Evolutionary conservation across 1,140 invertebrate genomes (phyloP).

Genomic region (Aphelenchoides fujianensis): DNA sequence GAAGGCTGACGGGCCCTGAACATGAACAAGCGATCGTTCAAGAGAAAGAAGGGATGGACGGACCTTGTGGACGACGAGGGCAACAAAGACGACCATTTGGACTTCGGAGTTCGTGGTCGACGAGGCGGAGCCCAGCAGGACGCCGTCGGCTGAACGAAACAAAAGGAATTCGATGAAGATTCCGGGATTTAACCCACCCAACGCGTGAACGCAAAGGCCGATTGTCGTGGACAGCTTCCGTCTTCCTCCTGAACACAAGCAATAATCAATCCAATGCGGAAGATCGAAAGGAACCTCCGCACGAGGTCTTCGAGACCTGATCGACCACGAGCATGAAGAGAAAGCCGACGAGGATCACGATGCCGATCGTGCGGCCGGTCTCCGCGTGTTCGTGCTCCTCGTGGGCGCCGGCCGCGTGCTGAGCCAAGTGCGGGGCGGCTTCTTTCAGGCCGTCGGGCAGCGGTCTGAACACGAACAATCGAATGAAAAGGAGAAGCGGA

Average conservation of each 20-base stretch:
- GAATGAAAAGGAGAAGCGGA: conserved; percentile 18
- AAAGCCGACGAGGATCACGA: conserved; percentile 80
- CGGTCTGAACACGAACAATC: conserved; percentile 22
- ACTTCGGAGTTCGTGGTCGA: conserved; percentile 89
- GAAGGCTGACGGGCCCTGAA: conserved; percentile 89
- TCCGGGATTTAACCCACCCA: conserved; percentile 67
- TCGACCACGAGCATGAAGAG: conserved; percentile 96
- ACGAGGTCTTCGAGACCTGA: conserved; percentile 44
- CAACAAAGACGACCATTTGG: conserved; percentile 87
- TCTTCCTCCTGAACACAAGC: conserved; percentile 63
- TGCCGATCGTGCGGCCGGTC: conserved; percentile 67
- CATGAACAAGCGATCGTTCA: conserved; percentile 28
- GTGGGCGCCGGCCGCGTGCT: conserved; percentile 16
- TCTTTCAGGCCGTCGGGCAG: conserved; percentile 25
- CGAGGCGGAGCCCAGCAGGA: conserved; percentile 91
- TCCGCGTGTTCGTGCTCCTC: conserved; percentile 55
- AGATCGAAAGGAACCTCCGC: conserved; percentile 57
- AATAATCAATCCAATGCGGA: conserved; percentile 63
- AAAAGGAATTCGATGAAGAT: conserved; percentile 20
- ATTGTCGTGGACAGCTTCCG: conserved; percentile 84
- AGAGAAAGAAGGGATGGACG: neutral
- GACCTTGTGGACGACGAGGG: conserved; percentile 97
- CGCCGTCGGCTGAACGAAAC: conserved; percentile 77
- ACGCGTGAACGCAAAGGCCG: conserved; percentile 92
- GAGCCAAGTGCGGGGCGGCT: conserved; percentile 14